phyloP scores from a whole-genome alignment of 35 echinoderm and acorn worm genomes.

The Apostichopus japonicus region DNA sequence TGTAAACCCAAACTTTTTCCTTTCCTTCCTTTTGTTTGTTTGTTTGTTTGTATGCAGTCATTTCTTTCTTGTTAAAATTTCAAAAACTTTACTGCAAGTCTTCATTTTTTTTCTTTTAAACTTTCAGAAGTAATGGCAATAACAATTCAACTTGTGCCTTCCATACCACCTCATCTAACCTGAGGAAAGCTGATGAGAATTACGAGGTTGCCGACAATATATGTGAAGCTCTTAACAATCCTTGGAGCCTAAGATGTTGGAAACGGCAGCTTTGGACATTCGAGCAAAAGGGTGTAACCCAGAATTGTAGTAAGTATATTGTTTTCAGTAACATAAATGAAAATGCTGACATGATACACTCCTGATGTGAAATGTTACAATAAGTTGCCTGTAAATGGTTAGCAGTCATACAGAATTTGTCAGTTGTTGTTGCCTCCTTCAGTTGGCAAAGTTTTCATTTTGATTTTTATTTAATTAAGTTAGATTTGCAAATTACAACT shows the following conservation, averaged over 20 bases:
- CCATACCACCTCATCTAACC: conserved; percentile 8
- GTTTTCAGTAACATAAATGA: neutral
- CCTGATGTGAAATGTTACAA: no score
- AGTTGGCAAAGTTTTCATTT: no score
- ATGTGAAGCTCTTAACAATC: conserved; percentile 4
- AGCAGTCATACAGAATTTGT: no score
- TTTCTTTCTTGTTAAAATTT: neutral
- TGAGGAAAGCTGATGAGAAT: conserved; percentile 22
- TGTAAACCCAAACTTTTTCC: no score
- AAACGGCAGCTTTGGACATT: conserved; percentile 26
- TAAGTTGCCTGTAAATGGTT: no score
- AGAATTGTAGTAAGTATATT: conserved; percentile 25
- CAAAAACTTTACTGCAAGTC: neutral
- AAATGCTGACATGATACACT: no score
- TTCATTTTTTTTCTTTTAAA: neutral
- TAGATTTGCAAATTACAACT: no score
- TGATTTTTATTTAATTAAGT: no score
- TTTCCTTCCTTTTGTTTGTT: no score
- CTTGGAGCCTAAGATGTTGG: conserved; percentile 27
- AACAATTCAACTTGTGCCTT: conserved; percentile 28
- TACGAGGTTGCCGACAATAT: conserved; percentile 38
- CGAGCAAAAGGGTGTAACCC: conserved; percentile 11
- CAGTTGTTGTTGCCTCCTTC: no score
- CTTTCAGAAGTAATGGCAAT: conserved; percentile 36
- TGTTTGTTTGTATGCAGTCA: neutral